Evolutionary conservation across 2,113 vertebrate genomes (phyloP).

Genomic region (Laterallus jamaicensis): DNA sequence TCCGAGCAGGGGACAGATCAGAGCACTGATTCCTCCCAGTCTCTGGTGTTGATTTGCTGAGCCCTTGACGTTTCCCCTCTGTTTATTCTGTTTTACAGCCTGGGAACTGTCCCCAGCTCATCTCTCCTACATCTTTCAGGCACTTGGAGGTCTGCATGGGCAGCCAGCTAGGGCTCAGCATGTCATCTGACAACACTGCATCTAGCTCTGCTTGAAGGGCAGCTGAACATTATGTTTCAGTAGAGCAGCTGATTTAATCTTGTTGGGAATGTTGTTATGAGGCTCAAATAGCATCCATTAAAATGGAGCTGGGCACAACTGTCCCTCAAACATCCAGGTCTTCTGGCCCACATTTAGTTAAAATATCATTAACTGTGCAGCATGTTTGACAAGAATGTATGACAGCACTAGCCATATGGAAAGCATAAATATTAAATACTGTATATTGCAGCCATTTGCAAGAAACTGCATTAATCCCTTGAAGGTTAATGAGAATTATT

Average conservation of each 20-base stretch:
- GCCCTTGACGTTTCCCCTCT: neutral
- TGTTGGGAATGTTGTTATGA: slow-evolving; percentile 16
- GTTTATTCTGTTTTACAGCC: neutral
- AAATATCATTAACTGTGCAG: slow-evolving; percentile 61
- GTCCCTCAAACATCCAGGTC: slow-evolving; percentile 39
- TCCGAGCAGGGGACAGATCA: neutral
- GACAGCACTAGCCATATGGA: slow-evolving; percentile 68
- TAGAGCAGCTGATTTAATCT: slow-evolving; percentile 9
- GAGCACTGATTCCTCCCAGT: neutral
- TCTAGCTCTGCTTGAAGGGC: neutral
- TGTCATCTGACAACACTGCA: neutral
- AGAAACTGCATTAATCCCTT: slow-evolving; percentile 72
- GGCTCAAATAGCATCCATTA: slow-evolving; percentile 26
- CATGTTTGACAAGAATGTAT: slow-evolving; percentile 68
- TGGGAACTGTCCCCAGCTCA: neutral
- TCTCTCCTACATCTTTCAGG: neutral
- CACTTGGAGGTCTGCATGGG: neutral
- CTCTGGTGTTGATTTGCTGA: neutral
- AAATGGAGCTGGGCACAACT: slow-evolving; percentile 47
- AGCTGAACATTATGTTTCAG: slow-evolving; percentile 2
- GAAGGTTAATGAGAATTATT: slow-evolving; percentile 75
- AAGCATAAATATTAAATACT: slow-evolving; percentile 73
- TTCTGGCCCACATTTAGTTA: neutral
- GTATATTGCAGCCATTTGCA: slow-evolving; percentile 73
- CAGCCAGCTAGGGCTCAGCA: neutral